phyloP scores from a whole-genome alignment of 2,113 vertebrate species.

The Acinonyx jubatus region DNA sequence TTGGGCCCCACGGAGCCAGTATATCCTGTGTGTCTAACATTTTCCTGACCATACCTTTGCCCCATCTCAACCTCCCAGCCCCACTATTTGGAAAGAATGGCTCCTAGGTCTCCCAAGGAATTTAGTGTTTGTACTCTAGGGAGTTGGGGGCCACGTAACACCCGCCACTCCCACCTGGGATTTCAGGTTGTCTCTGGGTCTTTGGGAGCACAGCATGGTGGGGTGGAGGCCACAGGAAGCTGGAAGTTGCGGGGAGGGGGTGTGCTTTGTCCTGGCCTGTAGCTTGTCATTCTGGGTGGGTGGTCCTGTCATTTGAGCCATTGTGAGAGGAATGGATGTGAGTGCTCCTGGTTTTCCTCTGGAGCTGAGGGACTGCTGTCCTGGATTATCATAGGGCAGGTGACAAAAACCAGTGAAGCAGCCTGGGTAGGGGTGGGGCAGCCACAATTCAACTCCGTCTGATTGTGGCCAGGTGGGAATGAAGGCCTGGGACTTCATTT shows the following conservation, averaged over 20 bases:
- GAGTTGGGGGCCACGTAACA: neutral
- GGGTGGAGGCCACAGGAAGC: neutral
- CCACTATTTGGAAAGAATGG: neutral
- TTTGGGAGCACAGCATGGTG: neutral
- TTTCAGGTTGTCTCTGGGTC: neutral
- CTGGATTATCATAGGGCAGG: neutral
- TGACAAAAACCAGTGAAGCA: neutral
- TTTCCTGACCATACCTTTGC: neutral
- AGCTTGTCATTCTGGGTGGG: neutral
- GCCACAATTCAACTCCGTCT: neutral
- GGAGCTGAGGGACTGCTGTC: neutral
- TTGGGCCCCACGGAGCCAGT: neutral
- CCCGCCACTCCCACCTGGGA: neutral
- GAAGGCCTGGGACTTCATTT: neutral
- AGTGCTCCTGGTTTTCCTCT: neutral
- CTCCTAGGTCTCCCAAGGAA: neutral
- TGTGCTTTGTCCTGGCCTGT: neutral
- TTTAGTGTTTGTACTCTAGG: neutral
- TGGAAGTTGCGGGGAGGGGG: neutral
- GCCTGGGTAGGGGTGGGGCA: neutral
- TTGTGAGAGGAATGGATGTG: neutral
- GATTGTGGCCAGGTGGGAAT: neutral
- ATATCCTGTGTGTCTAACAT: neutral
- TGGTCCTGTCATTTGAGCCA: neutral
- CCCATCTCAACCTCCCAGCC: neutral